Evolutionary conservation across 1,140 invertebrate genomes (phyloP), one percentile per base, ranked within the genome.

Genomic region (Dryas iulia): DNA sequence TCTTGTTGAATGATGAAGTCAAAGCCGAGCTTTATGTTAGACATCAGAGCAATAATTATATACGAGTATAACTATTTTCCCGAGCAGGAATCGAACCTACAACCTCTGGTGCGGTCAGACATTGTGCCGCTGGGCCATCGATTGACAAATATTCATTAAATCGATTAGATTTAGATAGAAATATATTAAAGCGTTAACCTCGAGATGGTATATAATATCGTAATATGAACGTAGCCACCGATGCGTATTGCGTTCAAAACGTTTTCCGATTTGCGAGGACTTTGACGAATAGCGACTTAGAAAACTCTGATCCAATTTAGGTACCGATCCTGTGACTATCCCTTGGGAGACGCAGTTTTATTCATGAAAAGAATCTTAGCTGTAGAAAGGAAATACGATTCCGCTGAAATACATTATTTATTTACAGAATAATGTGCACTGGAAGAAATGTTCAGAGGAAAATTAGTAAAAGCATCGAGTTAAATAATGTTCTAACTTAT

Each of bases 261-360:
- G 67, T 73, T 69, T 53, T 59, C 33, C 61, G 39, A 78, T 79
- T 72, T 66, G 67, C 58, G 66, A 65, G 71, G 77, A 82, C 74
- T 74, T 73, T 76, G 74, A 82, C 76, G 77, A 78, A 82, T 83
- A 74, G 74, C 65, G 62, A 77, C 80, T 77, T 75, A 79, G 73
- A 77, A 79, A 76, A 80, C 79, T 84, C 77, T 60, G 76, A 84
- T 86, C 81, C 81, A 84, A 86, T 86, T 86, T 86, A 83, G 74
- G 63, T 74, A 58, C 73, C 74, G 76, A 83, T 79, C 78, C 82
- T 74, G 79, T 81, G 80, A 78, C 71, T 79, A 80, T 79, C 82
- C 78, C 82, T 5, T 28, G 82, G 72, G 82, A 81, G 57, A 77
- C 53, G 60, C 73, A 76, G 75, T 79, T 79, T 84, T 82, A 82